These are phyloP conservation scores for Stegana nigrithorax DNA, from an alignment of 2,888 invertebrate species.

Conservation along the genomic window DNA sequence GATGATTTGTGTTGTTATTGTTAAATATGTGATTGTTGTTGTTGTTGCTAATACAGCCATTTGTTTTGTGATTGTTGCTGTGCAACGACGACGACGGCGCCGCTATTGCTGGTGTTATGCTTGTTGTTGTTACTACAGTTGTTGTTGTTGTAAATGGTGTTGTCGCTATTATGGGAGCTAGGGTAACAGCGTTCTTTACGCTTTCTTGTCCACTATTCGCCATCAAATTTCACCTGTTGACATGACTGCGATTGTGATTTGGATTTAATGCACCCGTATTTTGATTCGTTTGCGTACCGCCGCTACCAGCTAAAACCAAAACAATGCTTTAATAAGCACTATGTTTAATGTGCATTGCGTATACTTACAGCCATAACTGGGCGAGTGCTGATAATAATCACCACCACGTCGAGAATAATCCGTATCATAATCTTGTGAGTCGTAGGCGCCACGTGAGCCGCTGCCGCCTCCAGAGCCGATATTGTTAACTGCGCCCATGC, in stretches of 20 bases:
- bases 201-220: slow-evolving; percentile 47
- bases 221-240: slow-evolving; percentile 68
- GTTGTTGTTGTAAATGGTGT: slow-evolving; percentile 32
- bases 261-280: slow-evolving; percentile 58
- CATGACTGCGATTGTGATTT: slow-evolving; percentile 67
- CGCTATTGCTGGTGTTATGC: slow-evolving; percentile 26
- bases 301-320: slow-evolving; percentile 35
- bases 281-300: slow-evolving; percentile 42
- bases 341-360: not conserved
- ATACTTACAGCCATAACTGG: slow-evolving; percentile 63
- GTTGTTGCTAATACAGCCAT: slow-evolving; percentile 35
- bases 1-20: slow-evolving; percentile 29
- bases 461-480: slow-evolving; percentile 33
- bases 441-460: slow-evolving; percentile 57
- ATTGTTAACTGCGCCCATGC: slow-evolving; percentile 33
- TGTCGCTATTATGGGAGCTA: slow-evolving; percentile 39
- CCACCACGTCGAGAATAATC: slow-evolving; percentile 64
- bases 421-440: slow-evolving; percentile 65
- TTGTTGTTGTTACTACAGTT: slow-evolving; percentile 35
- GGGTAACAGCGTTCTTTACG: slow-evolving; percentile 22
- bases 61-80: slow-evolving; percentile 32
- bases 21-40: slow-evolving; percentile 28
- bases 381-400: slow-evolving; percentile 68
- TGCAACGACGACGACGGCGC: too few species aligned
- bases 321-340: not conserved